A percentile compares a stretch with the other conserved stretches of the same genome.
Conservation (phyloP, 2,113 vertebrate genomes). For the Podocnemis expansa region DNA sequence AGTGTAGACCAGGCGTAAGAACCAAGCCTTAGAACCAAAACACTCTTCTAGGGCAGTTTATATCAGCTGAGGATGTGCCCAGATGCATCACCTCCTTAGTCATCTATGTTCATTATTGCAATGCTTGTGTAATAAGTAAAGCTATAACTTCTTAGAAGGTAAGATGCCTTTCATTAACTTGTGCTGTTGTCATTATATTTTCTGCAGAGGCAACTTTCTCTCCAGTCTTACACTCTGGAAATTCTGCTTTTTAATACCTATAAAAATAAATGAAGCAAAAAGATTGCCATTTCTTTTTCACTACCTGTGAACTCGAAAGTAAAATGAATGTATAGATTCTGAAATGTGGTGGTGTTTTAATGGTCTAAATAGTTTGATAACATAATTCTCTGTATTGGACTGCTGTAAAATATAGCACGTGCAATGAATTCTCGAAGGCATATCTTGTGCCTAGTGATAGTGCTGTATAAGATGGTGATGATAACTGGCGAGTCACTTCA, state of each 20-base stretch:
- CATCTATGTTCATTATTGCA: no score
- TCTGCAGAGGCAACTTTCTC: not conserved
- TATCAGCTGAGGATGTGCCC: no score
- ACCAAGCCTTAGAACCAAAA: no score
- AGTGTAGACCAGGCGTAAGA: no score
- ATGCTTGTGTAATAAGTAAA: no score
- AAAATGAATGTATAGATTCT: fast-evolving
- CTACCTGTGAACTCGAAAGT: not conserved
- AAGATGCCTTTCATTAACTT: no score
- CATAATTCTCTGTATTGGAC: not conserved
- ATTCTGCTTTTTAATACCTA: not conserved
- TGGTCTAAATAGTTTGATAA: not conserved
- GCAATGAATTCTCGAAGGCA: not conserved
- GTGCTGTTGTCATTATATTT: no score
- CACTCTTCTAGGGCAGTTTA: no score
- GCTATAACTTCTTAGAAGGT: no score
- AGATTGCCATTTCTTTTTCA: not conserved
- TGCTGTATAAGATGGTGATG: not conserved
- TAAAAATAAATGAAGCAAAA: not conserved
- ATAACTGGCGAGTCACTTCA: not conserved
- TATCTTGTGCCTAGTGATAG: fast-evolving
- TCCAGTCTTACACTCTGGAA: not conserved
- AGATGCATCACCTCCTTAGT: no score
- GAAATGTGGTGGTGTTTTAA: not conserved
- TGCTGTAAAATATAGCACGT: not conserved